phyloP scores from a whole-genome alignment of 2,797 vertebrate species.

The Pipistrellus pipistrellus region DNA sequence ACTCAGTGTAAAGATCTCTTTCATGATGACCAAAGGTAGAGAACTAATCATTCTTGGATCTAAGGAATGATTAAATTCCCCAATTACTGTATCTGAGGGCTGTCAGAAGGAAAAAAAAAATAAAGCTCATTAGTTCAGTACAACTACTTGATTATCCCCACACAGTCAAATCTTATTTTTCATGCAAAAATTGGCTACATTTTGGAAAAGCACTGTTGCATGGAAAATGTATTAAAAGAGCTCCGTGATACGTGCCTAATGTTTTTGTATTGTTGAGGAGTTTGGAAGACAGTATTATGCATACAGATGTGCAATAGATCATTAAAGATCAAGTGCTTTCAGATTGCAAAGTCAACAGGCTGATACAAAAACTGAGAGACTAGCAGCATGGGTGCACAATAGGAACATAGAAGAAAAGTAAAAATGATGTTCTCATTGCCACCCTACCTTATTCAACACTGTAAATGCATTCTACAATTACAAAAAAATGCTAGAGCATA shows the following conservation, averaged over 20 bases:
- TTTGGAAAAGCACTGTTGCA: slow-evolving; percentile 75
- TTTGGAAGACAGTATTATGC: slow-evolving; percentile 67
- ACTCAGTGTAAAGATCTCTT: slow-evolving; percentile 48
- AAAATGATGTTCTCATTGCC: slow-evolving; percentile 1
- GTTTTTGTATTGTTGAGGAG: slow-evolving; percentile 66
- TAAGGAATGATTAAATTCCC: slow-evolving; percentile 65
- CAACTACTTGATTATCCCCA: slow-evolving; percentile 64
- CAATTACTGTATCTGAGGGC: slow-evolving; percentile 47
- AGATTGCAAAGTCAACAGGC: slow-evolving; percentile 58
- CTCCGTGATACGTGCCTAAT: slow-evolving; percentile 74
- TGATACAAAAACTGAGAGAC: slow-evolving; percentile 47
- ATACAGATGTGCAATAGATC: slow-evolving; percentile 77
- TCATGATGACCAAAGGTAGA: slow-evolving; percentile 55
- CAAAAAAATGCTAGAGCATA: not conserved
- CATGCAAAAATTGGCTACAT: slow-evolving; percentile 70
- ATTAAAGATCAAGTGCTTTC: slow-evolving; percentile 82
- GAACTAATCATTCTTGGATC: slow-evolving; percentile 28
- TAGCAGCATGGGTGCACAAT: slow-evolving; percentile 66
- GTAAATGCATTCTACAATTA: slow-evolving; percentile 21
- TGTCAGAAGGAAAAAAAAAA: slow-evolving; percentile 56
- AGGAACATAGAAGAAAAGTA: slow-evolving; percentile 45
- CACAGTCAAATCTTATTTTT: slow-evolving; percentile 71
- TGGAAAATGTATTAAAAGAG: slow-evolving; percentile 77
- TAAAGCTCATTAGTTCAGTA: slow-evolving; percentile 73
- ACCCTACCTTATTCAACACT: not conserved